Percentiles rank a stretch among this genome's conserved stretches.
Conservation (phyloP, 2,113 vertebrate genomes). For the Melozone crissalis region DNA sequence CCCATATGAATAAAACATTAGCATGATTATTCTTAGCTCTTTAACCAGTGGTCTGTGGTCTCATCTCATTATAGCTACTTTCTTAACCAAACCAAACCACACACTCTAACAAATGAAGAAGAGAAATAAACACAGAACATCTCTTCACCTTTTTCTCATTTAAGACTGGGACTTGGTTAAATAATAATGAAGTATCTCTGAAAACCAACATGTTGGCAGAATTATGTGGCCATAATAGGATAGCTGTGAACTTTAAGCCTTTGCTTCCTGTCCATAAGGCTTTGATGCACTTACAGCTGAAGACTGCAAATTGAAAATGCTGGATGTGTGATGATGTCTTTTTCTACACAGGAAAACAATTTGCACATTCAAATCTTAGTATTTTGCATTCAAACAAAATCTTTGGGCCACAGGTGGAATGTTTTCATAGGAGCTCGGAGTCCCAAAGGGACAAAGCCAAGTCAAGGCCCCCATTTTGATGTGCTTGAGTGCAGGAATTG, state of each 20-base stretch:
- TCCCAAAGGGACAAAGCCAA: not conserved
- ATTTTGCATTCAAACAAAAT: not conserved
- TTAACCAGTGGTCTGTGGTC: constrained; percentile 23
- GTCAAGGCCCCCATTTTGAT: rapidly evolving
- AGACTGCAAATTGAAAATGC: not conserved
- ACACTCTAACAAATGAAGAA: not conserved
- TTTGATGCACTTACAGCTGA: not conserved
- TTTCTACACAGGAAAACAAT: not conserved
- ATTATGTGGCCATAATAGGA: not conserved
- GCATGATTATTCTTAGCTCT: constrained; percentile 31
- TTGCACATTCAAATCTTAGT: not conserved
- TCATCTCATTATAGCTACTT: constrained; percentile 19
- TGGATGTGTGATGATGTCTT: not conserved
- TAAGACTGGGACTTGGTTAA: not conserved
- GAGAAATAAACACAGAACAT: not conserved
- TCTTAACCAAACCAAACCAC: constrained; percentile 24
- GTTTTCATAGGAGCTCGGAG: not conserved
- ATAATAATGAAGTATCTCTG: not conserved
- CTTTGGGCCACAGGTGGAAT: not conserved
- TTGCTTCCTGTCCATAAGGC: not conserved
- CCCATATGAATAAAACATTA: constrained; percentile 60
- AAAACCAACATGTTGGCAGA: not conserved
- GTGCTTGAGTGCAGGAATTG: not conserved
- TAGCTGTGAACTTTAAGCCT: not conserved
- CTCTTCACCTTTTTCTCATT: not conserved